Conservation (phyloP, 2,113 vertebrate species). For the Capricornis sumatraensis region DNA sequence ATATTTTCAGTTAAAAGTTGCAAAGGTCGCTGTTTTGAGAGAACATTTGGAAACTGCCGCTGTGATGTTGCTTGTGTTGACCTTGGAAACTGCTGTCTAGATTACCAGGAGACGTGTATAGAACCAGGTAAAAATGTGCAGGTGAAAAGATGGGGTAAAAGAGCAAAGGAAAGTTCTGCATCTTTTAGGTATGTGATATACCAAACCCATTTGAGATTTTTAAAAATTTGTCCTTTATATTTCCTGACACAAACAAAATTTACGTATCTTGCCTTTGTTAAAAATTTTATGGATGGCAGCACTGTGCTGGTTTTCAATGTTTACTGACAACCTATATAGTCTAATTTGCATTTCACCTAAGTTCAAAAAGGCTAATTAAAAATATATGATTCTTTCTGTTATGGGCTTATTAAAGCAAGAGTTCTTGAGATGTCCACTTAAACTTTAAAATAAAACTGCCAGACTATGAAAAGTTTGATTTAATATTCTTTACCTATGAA, state of each 20-base stretch:
- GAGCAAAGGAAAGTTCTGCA: not conserved
- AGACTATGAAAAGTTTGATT: not conserved
- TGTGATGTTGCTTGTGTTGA: slow-evolving; percentile 82
- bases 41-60: slow-evolving; percentile 86
- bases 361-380: not conserved
- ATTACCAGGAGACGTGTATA: slow-evolving; percentile 83
- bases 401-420: not conserved
- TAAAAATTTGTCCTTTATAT: not conserved
- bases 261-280: not conserved
- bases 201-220: not conserved
- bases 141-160: not conserved
- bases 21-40: slow-evolving; percentile 86
- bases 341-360: slow-evolving; percentile 2
- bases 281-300: not conserved
- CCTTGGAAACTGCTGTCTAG: slow-evolving; percentile 86
- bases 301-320: not conserved
- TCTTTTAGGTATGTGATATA: not conserved
- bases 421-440: not conserved
- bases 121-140: slow-evolving; percentile 77
- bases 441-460: slow-evolving; percentile 13
- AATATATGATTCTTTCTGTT: not conserved
- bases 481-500: not conserved
- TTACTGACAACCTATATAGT: not conserved
- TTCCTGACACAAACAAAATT: not conserved
- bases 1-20: slow-evolving; percentile 85